Conservation (phyloP, 2,113 vertebrate species). For the Syngnathus scovelli region DNA sequence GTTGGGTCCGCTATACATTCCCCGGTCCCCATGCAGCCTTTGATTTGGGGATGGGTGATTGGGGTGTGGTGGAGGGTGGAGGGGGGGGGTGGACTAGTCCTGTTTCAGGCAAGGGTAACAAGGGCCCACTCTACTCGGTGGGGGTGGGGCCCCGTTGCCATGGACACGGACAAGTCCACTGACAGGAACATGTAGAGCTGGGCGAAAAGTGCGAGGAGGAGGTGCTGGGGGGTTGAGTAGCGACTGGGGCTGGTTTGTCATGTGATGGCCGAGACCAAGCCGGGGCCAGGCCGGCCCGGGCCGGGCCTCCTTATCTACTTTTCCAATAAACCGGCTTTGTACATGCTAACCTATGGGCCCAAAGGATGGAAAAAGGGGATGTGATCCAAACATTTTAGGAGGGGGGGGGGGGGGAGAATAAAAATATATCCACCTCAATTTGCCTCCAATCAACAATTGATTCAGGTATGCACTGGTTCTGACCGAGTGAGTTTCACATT, state of each 20-base stretch:
- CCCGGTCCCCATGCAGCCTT: slow-evolving; percentile 50
- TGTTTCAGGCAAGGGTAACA: slow-evolving; percentile 64
- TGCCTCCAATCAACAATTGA: not conserved
- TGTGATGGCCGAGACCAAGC: slow-evolving; percentile 60
- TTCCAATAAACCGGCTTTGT: slow-evolving; percentile 38
- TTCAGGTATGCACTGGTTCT: slow-evolving; percentile 34
- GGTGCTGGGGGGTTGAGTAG: slow-evolving; percentile 35
- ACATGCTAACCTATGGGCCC: slow-evolving; percentile 9
- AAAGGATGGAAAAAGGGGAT: not conserved
- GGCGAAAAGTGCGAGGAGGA: slow-evolving; percentile 54
- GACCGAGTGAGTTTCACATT: slow-evolving; percentile 45
- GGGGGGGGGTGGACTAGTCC: slow-evolving; percentile 27
- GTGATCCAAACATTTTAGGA: not conserved
- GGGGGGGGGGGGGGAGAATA: no score
- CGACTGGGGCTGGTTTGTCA: slow-evolving; percentile 53
- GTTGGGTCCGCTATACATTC: slow-evolving; percentile 57
- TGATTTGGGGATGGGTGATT: slow-evolving; percentile 45
- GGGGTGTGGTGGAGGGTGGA: slow-evolving; percentile 21
- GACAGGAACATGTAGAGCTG: slow-evolving; percentile 62
- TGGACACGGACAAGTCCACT: slow-evolving; percentile 69
- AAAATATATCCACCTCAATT: not conserved
- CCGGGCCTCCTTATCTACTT: slow-evolving; percentile 57
- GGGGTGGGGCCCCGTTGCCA: slow-evolving; percentile 70
- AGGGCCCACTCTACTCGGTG: slow-evolving; percentile 65
- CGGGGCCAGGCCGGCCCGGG: not conserved